Evolutionary conservation across 2,888 invertebrate genomes (phyloP).

Genomic region (Onthophagus sagittarius): DNA sequence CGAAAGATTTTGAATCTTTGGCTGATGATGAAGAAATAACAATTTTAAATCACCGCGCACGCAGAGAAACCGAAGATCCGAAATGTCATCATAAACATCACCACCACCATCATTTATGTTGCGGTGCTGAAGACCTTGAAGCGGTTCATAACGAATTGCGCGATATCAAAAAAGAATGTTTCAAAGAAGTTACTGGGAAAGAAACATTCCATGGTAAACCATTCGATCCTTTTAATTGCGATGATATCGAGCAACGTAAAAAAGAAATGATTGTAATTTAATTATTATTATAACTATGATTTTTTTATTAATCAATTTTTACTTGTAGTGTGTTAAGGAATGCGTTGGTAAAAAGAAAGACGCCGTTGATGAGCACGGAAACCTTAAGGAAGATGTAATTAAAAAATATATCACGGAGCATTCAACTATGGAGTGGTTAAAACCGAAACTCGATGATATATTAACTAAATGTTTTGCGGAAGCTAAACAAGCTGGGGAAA

Average conservation of each 20-base stretch:
- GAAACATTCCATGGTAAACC: slow-evolving; percentile 27
- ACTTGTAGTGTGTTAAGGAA: slow-evolving; percentile 44
- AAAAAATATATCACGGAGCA: slow-evolving; percentile 35
- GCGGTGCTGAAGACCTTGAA: slow-evolving; percentile 39
- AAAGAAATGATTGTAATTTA: slow-evolving; percentile 41
- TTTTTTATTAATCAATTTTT: slow-evolving; percentile 18
- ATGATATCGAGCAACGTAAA: slow-evolving; percentile 38
- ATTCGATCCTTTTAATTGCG: slow-evolving; percentile 44
- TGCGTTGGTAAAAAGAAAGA: slow-evolving; percentile 44
- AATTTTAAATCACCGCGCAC: slow-evolving; percentile 28
- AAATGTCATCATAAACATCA: slow-evolving; percentile 36
- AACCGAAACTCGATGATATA: slow-evolving; percentile 38
- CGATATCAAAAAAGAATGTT: slow-evolving; percentile 39
- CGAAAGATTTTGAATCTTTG: slow-evolving; percentile 38
- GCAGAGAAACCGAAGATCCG: slow-evolving; percentile 37
- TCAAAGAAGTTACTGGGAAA: slow-evolving; percentile 38
- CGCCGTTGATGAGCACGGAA: slow-evolving; percentile 43
- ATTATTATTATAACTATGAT: slow-evolving; percentile 20
- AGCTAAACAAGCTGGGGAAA: slow-evolving; percentile 30
- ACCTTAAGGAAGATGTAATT: slow-evolving; percentile 38
- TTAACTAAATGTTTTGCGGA: slow-evolving; percentile 42
- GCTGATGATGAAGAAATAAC: slow-evolving; percentile 23
- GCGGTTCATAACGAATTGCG: slow-evolving; percentile 36
- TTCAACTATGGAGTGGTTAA: slow-evolving; percentile 40
- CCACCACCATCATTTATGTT: slow-evolving; percentile 38